These are phyloP conservation scores for Branchellion lobata DNA, from an alignment of 2,888 invertebrate genomes.

Conservation along the genomic window DNA sequence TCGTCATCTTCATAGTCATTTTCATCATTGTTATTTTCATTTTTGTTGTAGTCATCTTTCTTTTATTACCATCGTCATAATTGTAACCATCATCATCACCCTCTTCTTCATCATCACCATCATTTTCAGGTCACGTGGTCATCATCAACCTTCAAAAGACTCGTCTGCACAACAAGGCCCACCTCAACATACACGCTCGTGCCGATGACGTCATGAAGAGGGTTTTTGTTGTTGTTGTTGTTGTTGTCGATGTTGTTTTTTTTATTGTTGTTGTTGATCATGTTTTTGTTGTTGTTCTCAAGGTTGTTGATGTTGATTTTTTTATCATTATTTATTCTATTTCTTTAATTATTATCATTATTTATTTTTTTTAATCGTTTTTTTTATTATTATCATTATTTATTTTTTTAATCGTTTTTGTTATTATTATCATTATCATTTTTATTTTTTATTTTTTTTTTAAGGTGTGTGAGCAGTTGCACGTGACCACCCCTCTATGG, in stretches of 20 bases:
- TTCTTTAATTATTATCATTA: neutral
- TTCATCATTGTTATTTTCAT: neutral
- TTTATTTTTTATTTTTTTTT: neutral
- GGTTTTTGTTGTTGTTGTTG: slow-evolving; percentile 46
- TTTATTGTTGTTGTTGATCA: slow-evolving; percentile 15
- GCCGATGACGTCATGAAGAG: slow-evolving; percentile 74
- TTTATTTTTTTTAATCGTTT: neutral
- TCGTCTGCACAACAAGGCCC: slow-evolving; percentile 86
- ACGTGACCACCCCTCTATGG: slow-evolving; percentile 75
- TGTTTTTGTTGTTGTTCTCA: too few species aligned
- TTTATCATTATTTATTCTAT: slow-evolving; percentile 20
- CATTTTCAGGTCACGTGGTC: slow-evolving; percentile 70
- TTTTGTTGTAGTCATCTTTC: too few species aligned
- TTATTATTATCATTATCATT: slow-evolving; percentile 2
- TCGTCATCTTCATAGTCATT: neutral
- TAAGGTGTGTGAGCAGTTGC: slow-evolving; percentile 66
- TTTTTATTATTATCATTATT: neutral
- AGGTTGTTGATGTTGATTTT: neutral
- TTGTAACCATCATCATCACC: too few species aligned
- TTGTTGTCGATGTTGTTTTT: neutral
- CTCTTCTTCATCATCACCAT: too few species aligned
- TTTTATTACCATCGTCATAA: too few species aligned
- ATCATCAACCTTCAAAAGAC: slow-evolving; percentile 97
- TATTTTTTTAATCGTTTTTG: neutral
- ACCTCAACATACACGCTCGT: slow-evolving; percentile 82